Percentiles rank a stretch among this genome's conserved stretches.
Evolutionary conservation across 2,113 vertebrate species (phyloP).

Genomic region (Corvus moneduloides): DNA sequence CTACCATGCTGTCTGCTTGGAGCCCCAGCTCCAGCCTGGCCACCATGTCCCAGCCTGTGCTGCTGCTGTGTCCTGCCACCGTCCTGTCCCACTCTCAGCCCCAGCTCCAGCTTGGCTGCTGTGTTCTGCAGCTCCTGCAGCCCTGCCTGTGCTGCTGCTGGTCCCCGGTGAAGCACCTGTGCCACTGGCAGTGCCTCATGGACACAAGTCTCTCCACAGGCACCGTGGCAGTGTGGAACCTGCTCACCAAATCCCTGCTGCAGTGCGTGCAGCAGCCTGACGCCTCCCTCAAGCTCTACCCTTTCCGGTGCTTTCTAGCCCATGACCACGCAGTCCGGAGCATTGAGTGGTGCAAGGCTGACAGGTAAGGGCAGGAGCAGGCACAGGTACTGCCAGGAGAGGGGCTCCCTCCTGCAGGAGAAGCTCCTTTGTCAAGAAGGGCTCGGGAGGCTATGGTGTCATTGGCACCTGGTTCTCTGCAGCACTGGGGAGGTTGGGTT

Average conservation of each 20-base stretch:
- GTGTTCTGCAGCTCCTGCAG: neutral
- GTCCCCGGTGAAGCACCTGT: accelerated
- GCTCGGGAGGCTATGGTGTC: accelerated
- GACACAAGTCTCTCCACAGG: slow-evolving; percentile 63
- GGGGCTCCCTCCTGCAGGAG: neutral
- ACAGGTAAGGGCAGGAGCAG: slow-evolving; percentile 63
- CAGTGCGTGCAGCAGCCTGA: slow-evolving; percentile 77
- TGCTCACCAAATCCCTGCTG: slow-evolving; percentile 82
- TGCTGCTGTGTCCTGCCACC: neutral
- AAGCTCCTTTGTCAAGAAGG: neutral
- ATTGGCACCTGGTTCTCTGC: neutral
- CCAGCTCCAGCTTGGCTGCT: neutral
- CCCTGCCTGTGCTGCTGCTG: neutral
- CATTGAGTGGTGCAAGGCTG: slow-evolving; percentile 87
- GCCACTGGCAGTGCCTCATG: neutral
- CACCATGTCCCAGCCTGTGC: neutral
- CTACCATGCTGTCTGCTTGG: neutral
- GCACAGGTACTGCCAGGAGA: neutral
- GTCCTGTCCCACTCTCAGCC: neutral
- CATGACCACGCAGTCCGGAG: slow-evolving; percentile 85
- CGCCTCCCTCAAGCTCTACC: slow-evolving; percentile 79
- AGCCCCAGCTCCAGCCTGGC: neutral
- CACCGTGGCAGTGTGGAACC: slow-evolving; percentile 89
- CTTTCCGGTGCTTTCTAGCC: slow-evolving; percentile 85
- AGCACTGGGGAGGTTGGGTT: accelerated